These are phyloP conservation scores for Caenorhabditis afra DNA, from an alignment of 2,888 invertebrate species.

Conservation along the genomic window DNA sequence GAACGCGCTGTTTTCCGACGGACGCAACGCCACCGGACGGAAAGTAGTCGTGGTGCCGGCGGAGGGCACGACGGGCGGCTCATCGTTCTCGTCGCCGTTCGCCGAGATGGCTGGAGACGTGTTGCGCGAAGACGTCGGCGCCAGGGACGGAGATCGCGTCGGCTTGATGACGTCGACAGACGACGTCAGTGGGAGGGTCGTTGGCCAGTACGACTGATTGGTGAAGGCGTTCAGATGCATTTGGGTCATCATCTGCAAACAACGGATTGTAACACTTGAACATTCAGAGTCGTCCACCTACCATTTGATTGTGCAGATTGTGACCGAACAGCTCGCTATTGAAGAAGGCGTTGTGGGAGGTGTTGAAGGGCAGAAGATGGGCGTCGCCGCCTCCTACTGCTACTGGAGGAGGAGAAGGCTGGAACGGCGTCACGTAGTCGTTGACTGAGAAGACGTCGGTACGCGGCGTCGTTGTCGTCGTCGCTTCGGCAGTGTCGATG, in stretches of 20 bases:
- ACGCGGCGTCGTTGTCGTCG: too few species aligned
- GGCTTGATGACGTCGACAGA: too few species aligned
- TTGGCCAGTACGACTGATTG: not conserved
- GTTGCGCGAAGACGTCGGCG: conserved; percentile 2
- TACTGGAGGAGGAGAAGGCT: too few species aligned
- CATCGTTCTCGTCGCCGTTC: conserved; percentile 29
- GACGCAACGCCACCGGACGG: conserved; percentile 22
- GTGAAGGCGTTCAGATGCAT: not conserved
- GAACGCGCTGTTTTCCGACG: conserved; percentile 23
- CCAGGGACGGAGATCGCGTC: too few species aligned
- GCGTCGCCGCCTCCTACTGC: not conserved
- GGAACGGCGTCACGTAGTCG: too few species aligned
- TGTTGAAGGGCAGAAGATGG: not conserved
- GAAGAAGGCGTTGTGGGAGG: too few species aligned
- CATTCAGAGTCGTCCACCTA: not conserved
- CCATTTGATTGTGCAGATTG: conserved; percentile 13
- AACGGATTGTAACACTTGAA: not conserved
- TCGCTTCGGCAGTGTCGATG: too few species aligned
- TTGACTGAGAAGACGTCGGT: too few species aligned
- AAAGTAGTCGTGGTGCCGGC: not conserved
- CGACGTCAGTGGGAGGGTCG: too few species aligned
- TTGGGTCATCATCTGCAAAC: not conserved
- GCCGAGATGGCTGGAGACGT: conserved; percentile 1
- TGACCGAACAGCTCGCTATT: not conserved
- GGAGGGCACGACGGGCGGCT: conserved; percentile 4